A percentile compares a stretch with the other conserved stretches of the same genome.
phyloP scores from a whole-genome alignment of 2,888 invertebrate genomes.

The Hoplodrina ambigua region DNA sequence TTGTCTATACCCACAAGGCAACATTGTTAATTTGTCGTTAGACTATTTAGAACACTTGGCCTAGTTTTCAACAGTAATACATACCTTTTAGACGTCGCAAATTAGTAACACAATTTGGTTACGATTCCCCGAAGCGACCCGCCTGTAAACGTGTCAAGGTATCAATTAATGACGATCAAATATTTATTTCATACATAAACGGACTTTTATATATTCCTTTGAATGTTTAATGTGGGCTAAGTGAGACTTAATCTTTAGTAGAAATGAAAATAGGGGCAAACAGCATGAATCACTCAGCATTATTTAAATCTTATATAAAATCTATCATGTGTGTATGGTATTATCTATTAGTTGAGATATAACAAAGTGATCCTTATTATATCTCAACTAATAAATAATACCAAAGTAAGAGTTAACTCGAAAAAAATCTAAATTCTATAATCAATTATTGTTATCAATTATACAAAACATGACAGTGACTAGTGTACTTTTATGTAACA shows the following conservation, averaged over 20 bases:
- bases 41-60: constrained; percentile 45
- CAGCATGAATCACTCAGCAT: too few species aligned
- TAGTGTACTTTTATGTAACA: too few species aligned
- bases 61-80: constrained; percentile 34
- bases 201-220: neutral
- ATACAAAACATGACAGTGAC: too few species aligned
- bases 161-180: constrained; percentile 51
- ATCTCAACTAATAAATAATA: too few species aligned
- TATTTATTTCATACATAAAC: constrained; percentile 24
- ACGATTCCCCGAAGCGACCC: constrained; percentile 47
- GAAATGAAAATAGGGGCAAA: neutral
- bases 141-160: constrained; percentile 43
- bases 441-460: too few species aligned
- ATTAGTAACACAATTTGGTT: constrained; percentile 46
- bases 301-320: too few species aligned
- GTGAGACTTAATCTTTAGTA: constrained; percentile 15
- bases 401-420: too few species aligned
- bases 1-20: constrained; percentile 32
- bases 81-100: constrained; percentile 40
- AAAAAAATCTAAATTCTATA: too few species aligned
- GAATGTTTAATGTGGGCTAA: constrained; percentile 30
- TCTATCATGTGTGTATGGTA: too few species aligned
- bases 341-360: too few species aligned
- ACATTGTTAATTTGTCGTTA: constrained; percentile 39
- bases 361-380: too few species aligned